These are phyloP conservation scores for Perccottus glenii DNA, from an alignment of 2,113 vertebrate species.

Conservation along the genomic window DNA sequence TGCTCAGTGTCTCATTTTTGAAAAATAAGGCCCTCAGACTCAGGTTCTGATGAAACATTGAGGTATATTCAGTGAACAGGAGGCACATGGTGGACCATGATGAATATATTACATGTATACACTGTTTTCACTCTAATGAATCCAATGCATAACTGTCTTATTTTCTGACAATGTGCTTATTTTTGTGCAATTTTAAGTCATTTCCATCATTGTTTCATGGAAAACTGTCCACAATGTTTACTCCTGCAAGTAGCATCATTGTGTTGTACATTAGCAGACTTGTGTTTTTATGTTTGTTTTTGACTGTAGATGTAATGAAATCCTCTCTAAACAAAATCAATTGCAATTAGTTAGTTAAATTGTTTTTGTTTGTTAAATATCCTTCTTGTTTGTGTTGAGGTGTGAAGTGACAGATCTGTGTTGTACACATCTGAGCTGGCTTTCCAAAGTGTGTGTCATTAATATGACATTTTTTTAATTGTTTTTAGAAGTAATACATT, in stretches of 20 bases:
- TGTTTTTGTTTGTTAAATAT: constrained; percentile 39
- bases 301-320: constrained; percentile 1
- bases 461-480: constrained; percentile 1
- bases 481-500: constrained; percentile 6
- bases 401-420: constrained; percentile 55
- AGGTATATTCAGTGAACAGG: constrained; percentile 10
- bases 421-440: constrained; percentile 37
- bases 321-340: not conserved
- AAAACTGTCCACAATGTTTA: constrained; percentile 33
- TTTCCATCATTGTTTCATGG: constrained; percentile 33
- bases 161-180: constrained; percentile 26
- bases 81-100: not conserved
- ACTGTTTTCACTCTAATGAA: constrained; percentile 29
- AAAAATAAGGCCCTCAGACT: constrained; percentile 36
- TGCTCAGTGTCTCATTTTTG: constrained; percentile 32
- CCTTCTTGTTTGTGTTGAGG: constrained; percentile 46
- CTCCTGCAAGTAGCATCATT: constrained; percentile 55
- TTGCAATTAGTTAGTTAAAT: not conserved
- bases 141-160: constrained; percentile 22
- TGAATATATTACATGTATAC: constrained; percentile 12
- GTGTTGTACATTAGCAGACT: constrained; percentile 34
- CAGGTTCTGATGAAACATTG: constrained; percentile 47
- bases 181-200: constrained; percentile 6
- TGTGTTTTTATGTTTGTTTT: constrained; percentile 21
- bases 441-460: constrained; percentile 54